Percentiles rank a stretch among this genome's conserved stretches.
phyloP scores from a whole-genome alignment of 1,140 invertebrate genomes.

The Dinoponera quadriceps region DNA sequence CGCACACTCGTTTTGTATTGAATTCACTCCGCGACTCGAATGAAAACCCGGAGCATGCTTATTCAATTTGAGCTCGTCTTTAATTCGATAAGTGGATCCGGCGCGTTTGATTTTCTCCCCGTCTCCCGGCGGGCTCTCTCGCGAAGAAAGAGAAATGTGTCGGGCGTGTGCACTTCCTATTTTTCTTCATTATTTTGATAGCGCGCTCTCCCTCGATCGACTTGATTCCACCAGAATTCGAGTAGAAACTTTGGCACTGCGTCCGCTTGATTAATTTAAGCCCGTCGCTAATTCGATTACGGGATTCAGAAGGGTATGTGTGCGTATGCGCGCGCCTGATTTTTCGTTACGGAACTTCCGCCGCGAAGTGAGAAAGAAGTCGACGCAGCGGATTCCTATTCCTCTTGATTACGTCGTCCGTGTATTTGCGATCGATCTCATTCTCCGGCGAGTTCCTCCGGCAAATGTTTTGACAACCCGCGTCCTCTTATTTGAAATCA shows the following conservation, averaged over 20 bases:
- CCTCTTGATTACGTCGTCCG: background rate
- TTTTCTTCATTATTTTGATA: constrained; percentile 60
- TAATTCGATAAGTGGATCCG: constrained; percentile 57
- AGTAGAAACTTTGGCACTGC: constrained; percentile 42
- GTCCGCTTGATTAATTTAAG: constrained; percentile 54
- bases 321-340: background rate
- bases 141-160: constrained; percentile 43
- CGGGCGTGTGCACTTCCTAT: constrained; percentile 39
- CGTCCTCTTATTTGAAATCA: background rate
- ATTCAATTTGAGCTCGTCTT: constrained; percentile 58
- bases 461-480: background rate
- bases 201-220: constrained; percentile 40
- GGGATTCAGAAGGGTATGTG: background rate
- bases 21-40: constrained; percentile 20
- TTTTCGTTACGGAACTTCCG: background rate
- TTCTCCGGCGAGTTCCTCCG: background rate
- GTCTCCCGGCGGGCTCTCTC: background rate
- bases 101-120: constrained; percentile 45
- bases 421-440: background rate
- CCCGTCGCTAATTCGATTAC: constrained; percentile 31
- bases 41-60: constrained; percentile 53
- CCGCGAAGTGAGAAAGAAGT: background rate
- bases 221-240: constrained; percentile 44
- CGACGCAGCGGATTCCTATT: background rate
- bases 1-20: constrained; percentile 48